phyloP scores from a whole-genome alignment of 64 coral and sea anemone species.

The Montipora cactus region DNA sequence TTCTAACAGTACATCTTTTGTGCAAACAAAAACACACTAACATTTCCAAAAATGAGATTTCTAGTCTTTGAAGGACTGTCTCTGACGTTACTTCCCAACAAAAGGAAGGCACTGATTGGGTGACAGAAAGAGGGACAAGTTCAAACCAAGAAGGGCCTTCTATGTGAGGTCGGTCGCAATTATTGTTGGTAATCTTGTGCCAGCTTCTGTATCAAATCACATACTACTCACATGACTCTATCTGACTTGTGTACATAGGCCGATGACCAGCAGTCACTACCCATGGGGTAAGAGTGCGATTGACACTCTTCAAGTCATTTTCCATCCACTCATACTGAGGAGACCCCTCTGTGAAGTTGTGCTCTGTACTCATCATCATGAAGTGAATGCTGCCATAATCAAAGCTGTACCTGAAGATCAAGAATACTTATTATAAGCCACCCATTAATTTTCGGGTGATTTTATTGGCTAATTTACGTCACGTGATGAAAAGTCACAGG shows the following conservation, averaged over 20 bases:
- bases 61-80: no score
- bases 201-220: background rate
- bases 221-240: conserved; percentile 65
- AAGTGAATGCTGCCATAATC: conserved; percentile 94
- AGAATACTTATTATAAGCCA: background rate
- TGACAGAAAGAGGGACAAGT: no score
- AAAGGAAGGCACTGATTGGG: no score
- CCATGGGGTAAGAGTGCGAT: conserved; percentile 91
- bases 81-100: no score
- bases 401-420: conserved; percentile 88
- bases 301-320: conserved; percentile 85
- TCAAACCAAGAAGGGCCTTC: no score
- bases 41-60: no score
- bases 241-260: conserved; percentile 96
- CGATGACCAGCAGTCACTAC: conserved; percentile 88
- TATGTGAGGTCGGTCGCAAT: background rate
- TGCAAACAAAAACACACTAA: no score
- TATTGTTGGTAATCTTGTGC: background rate
- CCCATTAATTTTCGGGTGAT: no score
- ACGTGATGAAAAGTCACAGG: no score
- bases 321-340: conserved; percentile 91
- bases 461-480: no score
- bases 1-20: no score
- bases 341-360: conserved; percentile 79
- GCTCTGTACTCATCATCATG: conserved; percentile 99